Percentiles rank a stretch among this genome's conserved stretches.
Conservation (phyloP, 1,140 invertebrate species). For the Pteromalus puparum region DNA sequence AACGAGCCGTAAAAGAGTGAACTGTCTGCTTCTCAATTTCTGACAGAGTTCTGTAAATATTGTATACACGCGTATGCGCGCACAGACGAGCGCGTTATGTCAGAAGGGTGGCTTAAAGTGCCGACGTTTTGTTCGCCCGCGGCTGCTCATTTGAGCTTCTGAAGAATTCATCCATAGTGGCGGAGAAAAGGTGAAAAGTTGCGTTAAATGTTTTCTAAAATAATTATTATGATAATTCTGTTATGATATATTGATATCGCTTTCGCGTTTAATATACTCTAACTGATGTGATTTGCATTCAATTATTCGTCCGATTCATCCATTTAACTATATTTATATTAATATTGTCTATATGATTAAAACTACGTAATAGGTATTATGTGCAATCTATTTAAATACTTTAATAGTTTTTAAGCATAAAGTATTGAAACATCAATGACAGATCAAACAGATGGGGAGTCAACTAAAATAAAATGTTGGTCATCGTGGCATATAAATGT, state of each 20-base stretch:
- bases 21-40: too few species aligned
- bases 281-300: conserved; percentile 16
- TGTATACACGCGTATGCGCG: conserved; percentile 1
- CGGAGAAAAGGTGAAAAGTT: background rate
- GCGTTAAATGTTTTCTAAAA: conserved; percentile 7
- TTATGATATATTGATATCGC: background rate
- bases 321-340: background rate
- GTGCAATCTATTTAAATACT: background rate
- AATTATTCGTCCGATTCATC: background rate
- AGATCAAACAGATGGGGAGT: background rate
- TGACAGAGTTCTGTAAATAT: conserved; percentile 5
- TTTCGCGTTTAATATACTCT: conserved; percentile 15
- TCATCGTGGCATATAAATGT: too few species aligned
- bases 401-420: background rate
- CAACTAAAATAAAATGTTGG: background rate
- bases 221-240: background rate
- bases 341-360: background rate
- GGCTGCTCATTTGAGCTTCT: background rate
- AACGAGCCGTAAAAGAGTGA: background rate
- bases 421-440: background rate
- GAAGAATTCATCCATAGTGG: conserved; percentile 11
- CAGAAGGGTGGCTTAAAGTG: background rate
- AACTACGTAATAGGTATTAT: background rate
- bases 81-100: background rate
- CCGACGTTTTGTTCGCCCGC: conserved; percentile 1